Conservation (phyloP, 2,113 vertebrate species). For the Galemys pyrenaicus region DNA sequence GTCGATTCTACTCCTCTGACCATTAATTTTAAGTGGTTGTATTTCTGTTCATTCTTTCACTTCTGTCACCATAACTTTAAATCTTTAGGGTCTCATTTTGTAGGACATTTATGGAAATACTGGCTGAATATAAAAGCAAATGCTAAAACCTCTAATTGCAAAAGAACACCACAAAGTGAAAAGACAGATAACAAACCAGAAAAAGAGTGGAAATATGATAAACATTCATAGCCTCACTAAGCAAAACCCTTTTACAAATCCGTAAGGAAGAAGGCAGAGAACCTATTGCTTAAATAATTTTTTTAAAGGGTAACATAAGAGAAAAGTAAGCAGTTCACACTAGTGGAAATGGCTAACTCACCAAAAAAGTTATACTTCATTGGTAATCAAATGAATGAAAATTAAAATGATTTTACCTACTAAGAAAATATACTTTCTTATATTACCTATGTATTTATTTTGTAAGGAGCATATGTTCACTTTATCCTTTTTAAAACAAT, state of each 20-base stretch:
- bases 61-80: neutral
- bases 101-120: neutral
- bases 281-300: neutral
- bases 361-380: neutral
- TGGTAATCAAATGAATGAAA: neutral
- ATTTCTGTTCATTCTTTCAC: neutral
- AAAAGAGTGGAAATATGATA: neutral
- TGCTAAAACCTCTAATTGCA: neutral
- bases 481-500: constrained; percentile 2
- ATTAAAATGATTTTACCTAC: neutral
- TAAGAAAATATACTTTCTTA: neutral
- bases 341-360: neutral
- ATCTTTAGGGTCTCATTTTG: neutral
- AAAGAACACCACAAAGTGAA: neutral
- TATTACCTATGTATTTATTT: neutral
- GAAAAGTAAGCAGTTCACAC: neutral
- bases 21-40: neutral
- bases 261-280: neutral
- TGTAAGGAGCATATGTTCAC: neutral
- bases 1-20: neutral
- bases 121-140: neutral
- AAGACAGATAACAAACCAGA: neutral
- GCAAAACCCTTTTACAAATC: neutral
- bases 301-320: neutral
- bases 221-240: neutral